Percentiles rank a stretch among this genome's conserved stretches.
phyloP scores from a whole-genome alignment of 1,140 invertebrate species.

The Sesamia nonagrioides region DNA sequence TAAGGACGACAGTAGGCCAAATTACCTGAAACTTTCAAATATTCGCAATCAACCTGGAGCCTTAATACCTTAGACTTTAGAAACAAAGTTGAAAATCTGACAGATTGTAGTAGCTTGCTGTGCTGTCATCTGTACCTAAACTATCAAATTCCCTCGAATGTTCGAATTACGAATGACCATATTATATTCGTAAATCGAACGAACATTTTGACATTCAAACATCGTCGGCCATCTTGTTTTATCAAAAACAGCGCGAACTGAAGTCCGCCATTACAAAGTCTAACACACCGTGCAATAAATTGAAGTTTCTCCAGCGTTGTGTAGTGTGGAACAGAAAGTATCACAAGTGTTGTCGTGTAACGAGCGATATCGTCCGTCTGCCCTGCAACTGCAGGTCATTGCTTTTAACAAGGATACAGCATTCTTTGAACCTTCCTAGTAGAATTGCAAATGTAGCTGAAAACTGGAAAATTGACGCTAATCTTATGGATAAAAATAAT shows the following conservation, averaged over 20 bases:
- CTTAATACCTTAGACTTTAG: too few species aligned
- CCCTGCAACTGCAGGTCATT: slow-evolving; percentile 12
- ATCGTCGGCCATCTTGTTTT: not conserved
- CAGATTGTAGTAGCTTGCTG: too few species aligned
- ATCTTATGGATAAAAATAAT: too few species aligned
- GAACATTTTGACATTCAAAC: not conserved
- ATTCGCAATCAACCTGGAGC: too few species aligned
- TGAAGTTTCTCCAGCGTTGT: not conserved
- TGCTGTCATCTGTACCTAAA: too few species aligned
- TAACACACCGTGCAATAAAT: not conserved
- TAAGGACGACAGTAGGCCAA: too few species aligned
- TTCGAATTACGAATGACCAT: too few species aligned
- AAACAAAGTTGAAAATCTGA: too few species aligned
- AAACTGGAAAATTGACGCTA: too few species aligned
- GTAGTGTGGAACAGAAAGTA: not conserved
- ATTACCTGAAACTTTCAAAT: too few species aligned
- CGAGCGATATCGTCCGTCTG: not conserved
- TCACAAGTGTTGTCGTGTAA: slow-evolving; percentile 1
- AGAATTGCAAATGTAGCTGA: not conserved
- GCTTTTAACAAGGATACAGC: slow-evolving; percentile 9
- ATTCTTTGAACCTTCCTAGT: not conserved
- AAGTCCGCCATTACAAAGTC: not conserved
- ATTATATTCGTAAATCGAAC: not conserved
- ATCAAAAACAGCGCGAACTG: not conserved
- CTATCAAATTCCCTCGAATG: too few species aligned